Conservation (phyloP, 2,888 invertebrate genomes). For the Bugulina stolonifera region DNA sequence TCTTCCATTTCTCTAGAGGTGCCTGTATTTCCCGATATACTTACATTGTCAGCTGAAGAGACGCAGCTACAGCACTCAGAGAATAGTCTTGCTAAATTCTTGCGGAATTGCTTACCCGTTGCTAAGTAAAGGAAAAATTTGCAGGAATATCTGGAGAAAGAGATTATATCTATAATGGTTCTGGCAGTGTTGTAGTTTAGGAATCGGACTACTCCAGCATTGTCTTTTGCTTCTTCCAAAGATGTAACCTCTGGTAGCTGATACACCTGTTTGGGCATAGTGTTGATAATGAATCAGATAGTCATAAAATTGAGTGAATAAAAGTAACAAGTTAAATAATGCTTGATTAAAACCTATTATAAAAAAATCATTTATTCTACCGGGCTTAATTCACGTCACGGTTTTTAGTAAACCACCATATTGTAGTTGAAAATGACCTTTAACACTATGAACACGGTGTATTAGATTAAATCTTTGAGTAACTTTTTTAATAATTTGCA, state of each 20-base stretch:
- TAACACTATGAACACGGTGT: no score
- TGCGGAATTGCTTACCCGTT: constrained; percentile 2
- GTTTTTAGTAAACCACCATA: no score
- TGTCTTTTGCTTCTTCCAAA: not conserved
- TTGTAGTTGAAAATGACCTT: no score
- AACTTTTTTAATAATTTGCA: no score
- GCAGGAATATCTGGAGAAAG: constrained; percentile 25
- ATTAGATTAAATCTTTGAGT: no score
- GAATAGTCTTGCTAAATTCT: not conserved
- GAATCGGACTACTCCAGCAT: not conserved
- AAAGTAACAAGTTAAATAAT: no score
- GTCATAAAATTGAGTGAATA: no score
- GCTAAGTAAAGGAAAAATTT: constrained; percentile 25
- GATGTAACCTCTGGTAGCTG: not conserved
- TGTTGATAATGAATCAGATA: not conserved
- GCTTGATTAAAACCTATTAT: no score
- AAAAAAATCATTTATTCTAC: no score
- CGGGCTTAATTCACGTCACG: no score
- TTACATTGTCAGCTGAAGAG: not conserved
- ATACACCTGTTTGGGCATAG: not conserved
- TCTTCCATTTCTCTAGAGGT: not conserved
- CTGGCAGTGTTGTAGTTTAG: not conserved
- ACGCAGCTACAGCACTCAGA: not conserved
- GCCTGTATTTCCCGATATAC: not conserved
- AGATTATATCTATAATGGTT: constrained; percentile 21